Evolutionary conservation across 1,140 invertebrate genomes (phyloP).

Genomic region (Drosophila bifasciata): DNA sequence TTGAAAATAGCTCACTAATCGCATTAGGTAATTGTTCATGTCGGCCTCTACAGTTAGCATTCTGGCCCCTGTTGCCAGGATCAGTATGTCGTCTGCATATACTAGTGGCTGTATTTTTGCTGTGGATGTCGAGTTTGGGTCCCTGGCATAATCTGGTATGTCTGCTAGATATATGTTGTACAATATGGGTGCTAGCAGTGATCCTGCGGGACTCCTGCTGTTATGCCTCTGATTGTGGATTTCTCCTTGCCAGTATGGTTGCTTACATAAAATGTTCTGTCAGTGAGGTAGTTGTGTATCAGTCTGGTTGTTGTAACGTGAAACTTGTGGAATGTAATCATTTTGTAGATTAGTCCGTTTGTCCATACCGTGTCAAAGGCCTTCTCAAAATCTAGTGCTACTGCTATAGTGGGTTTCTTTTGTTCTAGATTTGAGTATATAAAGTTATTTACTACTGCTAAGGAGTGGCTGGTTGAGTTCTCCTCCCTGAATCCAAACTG

Average conservation of each 20-base stretch:
- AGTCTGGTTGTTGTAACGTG: background rate
- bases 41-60: constrained; percentile 2
- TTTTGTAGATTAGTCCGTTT: constrained; percentile 27
- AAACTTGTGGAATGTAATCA: background rate
- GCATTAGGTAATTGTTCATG: background rate
- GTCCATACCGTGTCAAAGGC: constrained; percentile 24
- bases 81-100: constrained; percentile 18
- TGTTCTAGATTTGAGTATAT: background rate
- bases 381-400: constrained; percentile 26
- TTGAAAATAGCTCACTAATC: no score
- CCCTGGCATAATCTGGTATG: background rate
- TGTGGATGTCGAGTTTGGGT: background rate
- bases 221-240: background rate
- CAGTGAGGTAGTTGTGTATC: constrained; percentile 10
- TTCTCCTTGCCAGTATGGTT: background rate
- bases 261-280: background rate
- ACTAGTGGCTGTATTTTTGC: constrained; percentile 8
- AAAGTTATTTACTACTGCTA: constrained; percentile 6
- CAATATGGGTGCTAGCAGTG: constrained; percentile 8
- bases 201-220: constrained; percentile 25
- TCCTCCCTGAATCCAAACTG: constrained; percentile 18
- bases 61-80: constrained; percentile 8
- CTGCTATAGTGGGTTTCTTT: constrained; percentile 8
- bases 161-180: constrained; percentile 20
- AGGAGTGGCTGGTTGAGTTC: constrained; percentile 3